phyloP scores from a whole-genome alignment of 2,113 vertebrate species.

The Spheniscus mendiculus region DNA sequence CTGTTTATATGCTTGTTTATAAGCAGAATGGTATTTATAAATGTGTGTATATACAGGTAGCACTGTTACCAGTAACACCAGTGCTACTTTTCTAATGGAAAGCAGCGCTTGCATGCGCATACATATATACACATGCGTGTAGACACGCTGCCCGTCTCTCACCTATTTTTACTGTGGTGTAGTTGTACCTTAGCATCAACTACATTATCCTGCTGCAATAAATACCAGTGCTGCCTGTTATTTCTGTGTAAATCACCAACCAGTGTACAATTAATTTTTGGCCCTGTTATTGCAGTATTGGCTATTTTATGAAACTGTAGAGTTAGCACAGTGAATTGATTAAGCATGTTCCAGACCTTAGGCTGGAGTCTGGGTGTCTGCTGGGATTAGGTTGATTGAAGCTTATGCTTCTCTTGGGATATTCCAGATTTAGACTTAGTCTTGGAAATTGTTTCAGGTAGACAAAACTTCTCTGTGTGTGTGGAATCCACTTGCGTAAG shows the following conservation, averaged over 20 bases:
- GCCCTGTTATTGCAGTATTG: constrained; percentile 39
- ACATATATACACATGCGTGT: fast-evolving
- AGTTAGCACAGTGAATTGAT: constrained; percentile 35
- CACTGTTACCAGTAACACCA: neutral
- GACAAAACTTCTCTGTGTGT: neutral
- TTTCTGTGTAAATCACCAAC: neutral
- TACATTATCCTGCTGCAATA: neutral
- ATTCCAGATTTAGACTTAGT: constrained; percentile 20
- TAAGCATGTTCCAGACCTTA: constrained; percentile 54
- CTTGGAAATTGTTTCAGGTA: constrained; percentile 45
- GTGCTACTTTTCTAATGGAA: neutral
- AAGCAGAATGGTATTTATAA: neutral
- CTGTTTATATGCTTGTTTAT: neutral
- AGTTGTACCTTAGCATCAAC: neutral
- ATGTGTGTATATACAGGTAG: neutral
- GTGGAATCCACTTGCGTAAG: neutral
- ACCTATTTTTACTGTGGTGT: neutral
- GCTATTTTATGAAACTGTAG: constrained; percentile 50
- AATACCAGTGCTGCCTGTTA: neutral
- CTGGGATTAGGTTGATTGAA: constrained; percentile 47
- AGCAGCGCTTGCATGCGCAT: fast-evolving
- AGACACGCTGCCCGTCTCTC: neutral
- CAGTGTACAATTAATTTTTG: constrained; percentile 56
- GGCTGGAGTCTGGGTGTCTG: constrained; percentile 14
- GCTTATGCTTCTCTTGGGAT: constrained; percentile 27